A percentile compares a stretch with the other conserved stretches of the same genome.
Evolutionary conservation across 2,113 vertebrate genomes (phyloP).

Genomic region (Microtus pennsylvanicus): DNA sequence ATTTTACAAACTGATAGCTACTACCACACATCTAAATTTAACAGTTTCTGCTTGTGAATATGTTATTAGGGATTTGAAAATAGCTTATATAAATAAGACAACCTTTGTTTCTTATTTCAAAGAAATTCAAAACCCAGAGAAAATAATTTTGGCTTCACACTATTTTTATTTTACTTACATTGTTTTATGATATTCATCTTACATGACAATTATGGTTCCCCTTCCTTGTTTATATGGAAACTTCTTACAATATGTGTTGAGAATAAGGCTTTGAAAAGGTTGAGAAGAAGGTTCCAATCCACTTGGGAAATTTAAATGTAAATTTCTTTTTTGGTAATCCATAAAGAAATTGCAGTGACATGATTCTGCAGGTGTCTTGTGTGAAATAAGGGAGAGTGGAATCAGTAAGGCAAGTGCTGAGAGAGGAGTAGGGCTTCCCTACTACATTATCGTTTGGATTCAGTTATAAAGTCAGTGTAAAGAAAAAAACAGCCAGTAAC

Average conservation of each 20-base stretch:
- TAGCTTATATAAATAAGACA: slow-evolving; percentile 3
- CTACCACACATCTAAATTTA: background rate
- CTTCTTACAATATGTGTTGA: background rate
- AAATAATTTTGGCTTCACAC: slow-evolving; percentile 42
- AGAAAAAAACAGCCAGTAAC: background rate
- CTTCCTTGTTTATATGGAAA: background rate
- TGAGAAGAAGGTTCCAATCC: background rate
- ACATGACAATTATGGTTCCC: background rate
- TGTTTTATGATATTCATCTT: background rate
- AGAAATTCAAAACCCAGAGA: background rate
- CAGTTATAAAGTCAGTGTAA: background rate
- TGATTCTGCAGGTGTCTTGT: slow-evolving; percentile 11
- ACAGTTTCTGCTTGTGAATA: slow-evolving; percentile 47
- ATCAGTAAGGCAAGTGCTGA: background rate
- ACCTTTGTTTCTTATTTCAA: slow-evolving; percentile 2
- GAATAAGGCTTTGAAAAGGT: background rate
- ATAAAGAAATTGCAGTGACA: slow-evolving; percentile 30
- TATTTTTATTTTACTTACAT: background rate
- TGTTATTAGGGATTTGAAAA: slow-evolving; percentile 52
- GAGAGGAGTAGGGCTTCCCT: background rate
- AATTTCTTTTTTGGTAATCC: slow-evolving; percentile 16
- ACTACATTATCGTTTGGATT: background rate
- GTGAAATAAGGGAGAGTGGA: background rate
- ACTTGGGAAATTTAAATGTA: background rate
- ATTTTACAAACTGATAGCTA: slow-evolving; percentile 27